Evolutionary conservation across 2,888 invertebrate species (phyloP).

Genomic region (Cantharis rustica): DNA sequence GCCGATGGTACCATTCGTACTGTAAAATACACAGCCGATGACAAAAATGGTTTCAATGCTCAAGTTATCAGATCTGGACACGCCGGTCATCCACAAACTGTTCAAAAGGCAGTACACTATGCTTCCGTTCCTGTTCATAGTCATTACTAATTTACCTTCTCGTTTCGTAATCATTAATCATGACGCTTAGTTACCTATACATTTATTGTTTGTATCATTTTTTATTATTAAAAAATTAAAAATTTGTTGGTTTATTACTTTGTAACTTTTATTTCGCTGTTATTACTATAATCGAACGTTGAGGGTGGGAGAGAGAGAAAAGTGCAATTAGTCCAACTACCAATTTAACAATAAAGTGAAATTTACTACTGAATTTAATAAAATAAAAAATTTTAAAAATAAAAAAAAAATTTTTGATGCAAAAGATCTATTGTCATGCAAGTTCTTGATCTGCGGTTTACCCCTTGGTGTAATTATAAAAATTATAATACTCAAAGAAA

Average conservation of each 20-base stretch:
- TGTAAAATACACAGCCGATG: slow-evolving; percentile 63
- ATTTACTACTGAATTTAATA: too few relatives aligned
- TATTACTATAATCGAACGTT: too few relatives aligned
- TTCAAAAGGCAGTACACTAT: not conserved
- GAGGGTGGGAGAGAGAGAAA: not conserved
- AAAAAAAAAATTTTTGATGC: too few relatives aligned
- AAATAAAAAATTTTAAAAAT: too few relatives aligned
- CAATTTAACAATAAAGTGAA: too few relatives aligned
- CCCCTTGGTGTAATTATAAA: too few relatives aligned
- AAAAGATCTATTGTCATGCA: too few relatives aligned
- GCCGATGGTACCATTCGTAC: slow-evolving; percentile 62
- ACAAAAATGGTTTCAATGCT: slow-evolving; percentile 59
- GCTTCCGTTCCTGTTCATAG: not conserved
- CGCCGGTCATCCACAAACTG: slow-evolving; percentile 57
- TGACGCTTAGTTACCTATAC: not conserved
- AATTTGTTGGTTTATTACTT: not conserved
- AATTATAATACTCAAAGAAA: too few relatives aligned
- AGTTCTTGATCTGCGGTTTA: too few relatives aligned
- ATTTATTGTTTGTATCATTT: not conserved
- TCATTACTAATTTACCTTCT: not conserved
- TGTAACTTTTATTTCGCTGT: not conserved
- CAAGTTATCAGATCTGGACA: slow-evolving; percentile 56
- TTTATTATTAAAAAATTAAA: not conserved
- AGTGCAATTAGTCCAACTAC: too few relatives aligned
- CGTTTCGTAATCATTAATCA: not conserved